phyloP scores from a whole-genome alignment of 2,797 vertebrate species.

The Onychomys torridus region DNA sequence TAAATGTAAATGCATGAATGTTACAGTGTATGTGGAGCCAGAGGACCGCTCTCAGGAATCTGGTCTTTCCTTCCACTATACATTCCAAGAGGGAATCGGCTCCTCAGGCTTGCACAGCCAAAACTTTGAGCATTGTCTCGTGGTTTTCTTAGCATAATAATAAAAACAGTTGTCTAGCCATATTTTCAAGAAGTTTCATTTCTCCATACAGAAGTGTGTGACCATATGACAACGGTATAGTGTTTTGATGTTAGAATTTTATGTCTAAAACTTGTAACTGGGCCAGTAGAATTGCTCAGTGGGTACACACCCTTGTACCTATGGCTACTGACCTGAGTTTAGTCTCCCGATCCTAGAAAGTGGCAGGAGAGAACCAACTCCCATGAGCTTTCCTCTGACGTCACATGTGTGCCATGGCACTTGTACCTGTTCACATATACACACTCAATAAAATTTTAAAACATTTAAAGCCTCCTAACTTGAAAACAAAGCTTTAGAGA shows the following conservation, averaged over 20 bases:
- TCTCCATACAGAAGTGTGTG: neutral
- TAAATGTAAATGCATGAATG: neutral
- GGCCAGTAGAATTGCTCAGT: neutral
- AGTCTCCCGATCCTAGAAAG: neutral
- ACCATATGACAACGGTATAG: neutral
- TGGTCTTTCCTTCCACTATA: neutral
- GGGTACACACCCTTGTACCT: neutral
- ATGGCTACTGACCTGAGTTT: neutral
- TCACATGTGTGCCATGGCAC: no score
- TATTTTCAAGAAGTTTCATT: conserved; percentile 48
- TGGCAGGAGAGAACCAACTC: neutral
- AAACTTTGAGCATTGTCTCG: no score
- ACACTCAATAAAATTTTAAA: neutral
- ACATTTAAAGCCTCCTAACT: conserved; percentile 35
- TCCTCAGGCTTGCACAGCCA: neutral
- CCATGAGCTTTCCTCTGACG: neutral
- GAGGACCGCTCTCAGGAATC: neutral
- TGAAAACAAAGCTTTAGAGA: conserved; percentile 22
- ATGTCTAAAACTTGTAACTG: conserved; percentile 17
- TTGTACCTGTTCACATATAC: no score
- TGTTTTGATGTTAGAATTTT: conserved; percentile 60
- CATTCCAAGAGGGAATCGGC: neutral
- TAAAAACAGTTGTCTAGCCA: neutral
- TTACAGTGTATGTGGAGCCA: neutral
- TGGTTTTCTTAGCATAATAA: neutral